These are phyloP conservation scores for Pachycephala philippinensis DNA, from an alignment of 2,113 vertebrate species.

Conservation along the genomic window DNA sequence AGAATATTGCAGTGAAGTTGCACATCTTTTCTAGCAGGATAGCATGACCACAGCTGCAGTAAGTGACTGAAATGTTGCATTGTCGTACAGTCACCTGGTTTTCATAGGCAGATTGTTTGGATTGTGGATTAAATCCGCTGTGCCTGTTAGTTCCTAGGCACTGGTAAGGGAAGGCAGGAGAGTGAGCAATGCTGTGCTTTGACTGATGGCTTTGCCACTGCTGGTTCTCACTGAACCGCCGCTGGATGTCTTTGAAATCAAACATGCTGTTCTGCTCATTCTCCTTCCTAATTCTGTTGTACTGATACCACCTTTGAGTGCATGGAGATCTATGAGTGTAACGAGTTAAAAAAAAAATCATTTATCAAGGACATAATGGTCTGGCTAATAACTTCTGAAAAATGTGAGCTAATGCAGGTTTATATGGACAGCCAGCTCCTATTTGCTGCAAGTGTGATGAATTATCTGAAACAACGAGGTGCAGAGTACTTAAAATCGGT, in stretches of 20 bases:
- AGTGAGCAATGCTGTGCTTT: neutral
- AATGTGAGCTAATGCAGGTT: neutral
- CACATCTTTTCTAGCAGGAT: neutral
- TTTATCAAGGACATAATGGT: neutral
- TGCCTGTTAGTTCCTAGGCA: neutral
- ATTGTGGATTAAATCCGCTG: neutral
- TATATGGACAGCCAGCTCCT: neutral
- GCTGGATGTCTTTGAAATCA: neutral
- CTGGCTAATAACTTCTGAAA: neutral
- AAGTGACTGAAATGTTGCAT: neutral
- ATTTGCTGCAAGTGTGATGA: neutral
- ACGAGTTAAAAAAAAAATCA: neutral
- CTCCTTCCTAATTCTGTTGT: neutral
- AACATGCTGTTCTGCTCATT: neutral
- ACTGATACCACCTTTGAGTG: neutral
- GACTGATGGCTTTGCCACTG: neutral
- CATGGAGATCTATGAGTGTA: neutral
- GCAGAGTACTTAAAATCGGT: neutral
- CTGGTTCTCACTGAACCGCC: neutral
- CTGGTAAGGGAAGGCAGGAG: neutral
- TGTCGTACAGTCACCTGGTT: neutral
- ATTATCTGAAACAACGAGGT: neutral
- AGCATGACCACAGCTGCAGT: neutral
- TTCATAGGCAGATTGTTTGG: neutral
- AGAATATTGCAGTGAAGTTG: neutral